Base-by-base conservation (phyloP, 2,888 invertebrate genomes). In the Aleiodes testaceus region DNA sequence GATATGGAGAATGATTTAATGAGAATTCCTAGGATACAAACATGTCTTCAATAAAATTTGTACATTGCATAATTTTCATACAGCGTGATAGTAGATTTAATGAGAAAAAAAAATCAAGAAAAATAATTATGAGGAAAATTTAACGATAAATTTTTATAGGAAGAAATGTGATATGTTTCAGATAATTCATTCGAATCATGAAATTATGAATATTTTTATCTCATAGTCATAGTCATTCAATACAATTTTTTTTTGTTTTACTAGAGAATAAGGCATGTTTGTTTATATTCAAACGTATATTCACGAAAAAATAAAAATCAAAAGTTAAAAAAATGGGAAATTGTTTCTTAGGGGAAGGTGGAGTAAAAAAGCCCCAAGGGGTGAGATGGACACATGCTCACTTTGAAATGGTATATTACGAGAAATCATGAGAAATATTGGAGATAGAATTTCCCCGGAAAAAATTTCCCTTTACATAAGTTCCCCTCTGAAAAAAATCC, bases 181-280 rank as follows among this genome's bases (percentile, higher is more conserved):
- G 30, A 55, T 55, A 14, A 52, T 12, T 14, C n/a, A 26, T n/a
- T 14, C 26, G n/a, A 55, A 55, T 55, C 55, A 55, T 55, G 26
- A 14, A 30, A 30, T 30, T 52, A 52, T 52, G 5, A 55, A 26
- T 26, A 30, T 55, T 55, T 55, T 26, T 55, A 30, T 11, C 18
- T 18, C 53, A 30, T 55, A 30, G 30, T 30, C 49, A 49, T 49
- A 14, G 14, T 49, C 49, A 16, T 16, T n/a, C 12, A 16, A 16
- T 49, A 49, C 49, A 49, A 26, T 26, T 26, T 49, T 49, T 49
- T 16, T 16, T 49, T 49, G n/a, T 49, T 16, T 11, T n/a, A 49
- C 14, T 67, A 67, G 45, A 67, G 2, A 66, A 65, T 49, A 14
- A 55, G 26, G 44, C 67, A 67, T 55, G 67, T 67, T 67, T 67